Evolutionary conservation across 2,113 vertebrate genomes (phyloP).

Genomic region (Oncorhynchus nerka): DNA sequence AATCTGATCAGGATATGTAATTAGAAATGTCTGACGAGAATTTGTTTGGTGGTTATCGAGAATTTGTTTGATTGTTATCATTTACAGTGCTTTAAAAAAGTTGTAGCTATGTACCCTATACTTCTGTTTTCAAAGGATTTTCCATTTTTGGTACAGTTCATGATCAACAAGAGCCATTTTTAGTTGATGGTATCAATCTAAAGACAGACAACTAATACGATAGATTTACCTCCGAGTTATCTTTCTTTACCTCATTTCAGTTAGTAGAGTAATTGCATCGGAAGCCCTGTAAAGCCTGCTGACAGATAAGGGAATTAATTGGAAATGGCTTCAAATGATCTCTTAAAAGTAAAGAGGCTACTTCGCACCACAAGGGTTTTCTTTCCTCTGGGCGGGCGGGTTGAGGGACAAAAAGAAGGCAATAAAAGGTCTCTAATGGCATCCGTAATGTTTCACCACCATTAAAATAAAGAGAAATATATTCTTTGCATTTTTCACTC

Average conservation of each 20-base stretch:
- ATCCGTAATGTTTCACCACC: constrained; percentile 85
- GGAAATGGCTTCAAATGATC: constrained; percentile 94
- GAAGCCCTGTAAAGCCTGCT: constrained; percentile 72
- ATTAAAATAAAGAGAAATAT: constrained; percentile 75
- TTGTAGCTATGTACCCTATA: too few relatives aligned
- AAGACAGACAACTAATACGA: constrained; percentile 52
- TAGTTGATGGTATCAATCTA: constrained; percentile 25
- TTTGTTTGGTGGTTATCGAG: background rate
- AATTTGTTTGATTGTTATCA: background rate
- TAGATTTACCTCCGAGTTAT: constrained; percentile 76
- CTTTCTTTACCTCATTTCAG: constrained; percentile 77
- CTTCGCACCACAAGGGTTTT: constrained; percentile 90
- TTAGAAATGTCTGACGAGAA: too few relatives aligned
- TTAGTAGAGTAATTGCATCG: constrained; percentile 72
- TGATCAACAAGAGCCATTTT: background rate
- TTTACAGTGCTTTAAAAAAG: too few relatives aligned
- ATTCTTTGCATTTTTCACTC: constrained; percentile 79
- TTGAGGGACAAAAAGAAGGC: constrained; percentile 87
- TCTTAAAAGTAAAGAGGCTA: constrained; percentile 89
- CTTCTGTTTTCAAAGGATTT: background rate
- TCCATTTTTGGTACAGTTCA: background rate
- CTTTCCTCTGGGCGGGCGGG: constrained; percentile 73
- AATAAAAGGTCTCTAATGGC: constrained; percentile 92
- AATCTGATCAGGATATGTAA: constrained; percentile 28
- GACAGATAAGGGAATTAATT: constrained; percentile 92